These are phyloP conservation scores for Rhodophaea formosa DNA, from an alignment of 2,888 invertebrate genomes.

Conservation along the genomic window DNA sequence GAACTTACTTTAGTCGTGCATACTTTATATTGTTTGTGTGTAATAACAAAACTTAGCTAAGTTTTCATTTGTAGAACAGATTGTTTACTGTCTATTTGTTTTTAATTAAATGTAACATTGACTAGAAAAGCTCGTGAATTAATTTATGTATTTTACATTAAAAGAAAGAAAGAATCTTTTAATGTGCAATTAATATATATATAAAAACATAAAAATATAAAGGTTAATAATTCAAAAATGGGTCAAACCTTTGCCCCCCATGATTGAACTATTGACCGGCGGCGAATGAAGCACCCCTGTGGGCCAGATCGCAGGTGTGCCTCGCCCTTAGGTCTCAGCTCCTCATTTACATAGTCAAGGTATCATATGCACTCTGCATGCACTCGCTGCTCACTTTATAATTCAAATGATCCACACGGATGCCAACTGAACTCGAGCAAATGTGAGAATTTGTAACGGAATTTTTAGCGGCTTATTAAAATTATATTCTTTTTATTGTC, in stretches of 20 bases:
- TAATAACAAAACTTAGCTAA: too few relatives aligned
- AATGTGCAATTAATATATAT: too few relatives aligned
- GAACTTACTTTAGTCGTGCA: not conserved
- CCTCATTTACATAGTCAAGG: slow-evolving; percentile 69
- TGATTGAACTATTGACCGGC: slow-evolving; percentile 47
- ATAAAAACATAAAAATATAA: not conserved
- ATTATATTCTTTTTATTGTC: slow-evolving; percentile 19
- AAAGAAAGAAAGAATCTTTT: too few relatives aligned
- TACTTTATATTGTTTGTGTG: not conserved
- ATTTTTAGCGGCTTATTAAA: slow-evolving; percentile 45
- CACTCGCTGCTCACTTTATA: slow-evolving; percentile 76
- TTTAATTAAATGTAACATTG: too few relatives aligned
- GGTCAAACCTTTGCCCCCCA: slow-evolving; percentile 29
- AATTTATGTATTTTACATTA: too few relatives aligned
- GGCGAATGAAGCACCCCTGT: slow-evolving; percentile 12
- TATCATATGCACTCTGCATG: slow-evolving; percentile 72
- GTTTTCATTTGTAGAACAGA: too few relatives aligned
- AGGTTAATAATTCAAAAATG: not conserved
- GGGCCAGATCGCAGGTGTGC: slow-evolving; percentile 53
- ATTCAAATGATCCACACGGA: slow-evolving; percentile 72
- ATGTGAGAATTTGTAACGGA: slow-evolving; percentile 78
- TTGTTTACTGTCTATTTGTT: too few relatives aligned
- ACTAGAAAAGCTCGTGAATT: too few relatives aligned
- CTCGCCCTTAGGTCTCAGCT: slow-evolving; percentile 53
- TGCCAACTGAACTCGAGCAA: slow-evolving; percentile 59